Evolutionary conservation across 2,888 invertebrate species (phyloP), one percentile per base, ranked within the genome.

Genomic region (Julus scandinavius): DNA sequence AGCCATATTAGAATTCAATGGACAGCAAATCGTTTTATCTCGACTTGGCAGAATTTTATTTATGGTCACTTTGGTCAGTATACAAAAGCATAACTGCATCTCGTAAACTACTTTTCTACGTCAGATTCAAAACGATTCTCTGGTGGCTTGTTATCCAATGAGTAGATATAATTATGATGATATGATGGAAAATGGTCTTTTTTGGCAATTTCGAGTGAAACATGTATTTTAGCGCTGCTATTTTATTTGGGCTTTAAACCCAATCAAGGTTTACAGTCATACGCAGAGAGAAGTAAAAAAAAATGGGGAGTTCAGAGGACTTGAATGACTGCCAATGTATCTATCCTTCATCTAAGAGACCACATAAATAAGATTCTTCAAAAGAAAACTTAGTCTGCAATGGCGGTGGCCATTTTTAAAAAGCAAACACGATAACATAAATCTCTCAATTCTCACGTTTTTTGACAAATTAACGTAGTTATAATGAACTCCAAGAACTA

Each of bases 1-100:
- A 80, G 80, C 38, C 80, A 29, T 38, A 80, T 80, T 80, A 80
- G 80, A 80, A 80, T 80, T 80, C 80, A 80, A 80, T 80, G 80
- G 80, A 11, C 80, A 80, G 13, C 80, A 80, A 80, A 80, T 80
- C 80, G 80, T 29, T 80, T 80, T 80, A 80, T 80, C 80, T 80
- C 38, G 80, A 13, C 38, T 20, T 80, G 80, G 80, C 80, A 38
- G 38, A 80, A 38, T 80, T 63, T 80, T 80, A 80, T 80, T 80
- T 80, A 80, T 38, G 80, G 80, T 80, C 80, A 80, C 80, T 3
- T 38, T 80, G 80, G 80, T 80, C 38, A 80, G 80, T 9, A 5
- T 72, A 20, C 20, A 72, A 72, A 72, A 72, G 72, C 72, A 72
- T 72, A 72, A 72, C 20, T 72, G 72, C 20, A 72, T 29, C 72